These are phyloP conservation scores for Batillaria attramentaria DNA, from an alignment of 1,140 invertebrate species.

Conservation along the genomic window DNA sequence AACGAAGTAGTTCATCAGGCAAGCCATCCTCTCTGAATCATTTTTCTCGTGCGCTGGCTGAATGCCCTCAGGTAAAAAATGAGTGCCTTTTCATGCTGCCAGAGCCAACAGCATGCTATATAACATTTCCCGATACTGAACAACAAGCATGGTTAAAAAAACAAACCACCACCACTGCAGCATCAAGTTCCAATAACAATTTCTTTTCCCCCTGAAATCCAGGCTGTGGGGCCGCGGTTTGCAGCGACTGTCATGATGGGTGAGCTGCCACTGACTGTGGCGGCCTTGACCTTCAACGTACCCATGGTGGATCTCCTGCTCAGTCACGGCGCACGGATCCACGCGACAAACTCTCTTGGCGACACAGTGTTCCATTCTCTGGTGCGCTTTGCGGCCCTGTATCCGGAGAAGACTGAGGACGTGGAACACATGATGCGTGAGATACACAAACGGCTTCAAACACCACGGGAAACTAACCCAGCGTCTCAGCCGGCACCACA, in stretches of 20 bases:
- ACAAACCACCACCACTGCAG: background rate
- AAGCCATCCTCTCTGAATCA: too few relatives aligned
- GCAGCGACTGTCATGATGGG: constrained; percentile 59
- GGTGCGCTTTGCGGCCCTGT: constrained; percentile 48
- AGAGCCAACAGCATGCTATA: too few relatives aligned
- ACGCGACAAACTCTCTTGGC: constrained; percentile 38
- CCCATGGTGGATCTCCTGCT: constrained; percentile 47
- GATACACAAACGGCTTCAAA: constrained; percentile 27
- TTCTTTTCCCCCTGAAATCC: constrained; percentile 27
- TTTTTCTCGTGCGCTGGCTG: too few relatives aligned
- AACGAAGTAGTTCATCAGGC: too few relatives aligned
- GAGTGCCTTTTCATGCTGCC: too few relatives aligned
- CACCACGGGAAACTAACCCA: background rate
- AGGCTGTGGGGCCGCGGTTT: constrained; percentile 49
- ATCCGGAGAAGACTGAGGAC: constrained; percentile 47
- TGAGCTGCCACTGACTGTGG: constrained; percentile 54
- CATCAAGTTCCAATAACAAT: too few relatives aligned
- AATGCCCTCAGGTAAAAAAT: too few relatives aligned
- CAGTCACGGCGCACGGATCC: constrained; percentile 29
- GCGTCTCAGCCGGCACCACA: background rate
- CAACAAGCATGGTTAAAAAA: background rate
- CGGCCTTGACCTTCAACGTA: constrained; percentile 48
- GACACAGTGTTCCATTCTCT: constrained; percentile 57
- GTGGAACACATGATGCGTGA: constrained; percentile 44
- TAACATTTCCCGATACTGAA: background rate